phyloP scores from a whole-genome alignment of 2,797 vertebrate genomes.

The Esox masquinongy region DNA sequence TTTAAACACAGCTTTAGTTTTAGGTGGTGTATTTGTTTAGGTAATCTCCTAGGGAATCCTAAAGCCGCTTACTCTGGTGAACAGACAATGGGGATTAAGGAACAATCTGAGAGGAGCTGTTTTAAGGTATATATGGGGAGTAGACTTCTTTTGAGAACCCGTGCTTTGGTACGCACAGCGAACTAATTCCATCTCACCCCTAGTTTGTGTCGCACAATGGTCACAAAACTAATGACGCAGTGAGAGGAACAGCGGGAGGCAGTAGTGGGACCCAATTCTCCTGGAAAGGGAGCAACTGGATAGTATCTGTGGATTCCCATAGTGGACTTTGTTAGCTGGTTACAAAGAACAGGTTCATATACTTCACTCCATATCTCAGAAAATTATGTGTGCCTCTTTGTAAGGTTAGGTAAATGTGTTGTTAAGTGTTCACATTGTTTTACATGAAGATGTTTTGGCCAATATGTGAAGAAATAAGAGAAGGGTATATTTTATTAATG shows the following conservation, averaged over 20 bases:
- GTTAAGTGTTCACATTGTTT: too few relatives aligned
- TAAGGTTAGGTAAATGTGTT: background rate
- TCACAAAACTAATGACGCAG: background rate
- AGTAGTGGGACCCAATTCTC: background rate
- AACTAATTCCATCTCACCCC: slow-evolving; percentile 39
- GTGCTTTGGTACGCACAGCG: slow-evolving; percentile 28
- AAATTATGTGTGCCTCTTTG: background rate
- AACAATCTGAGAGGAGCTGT: slow-evolving; percentile 41
- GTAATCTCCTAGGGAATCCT: slow-evolving; percentile 53
- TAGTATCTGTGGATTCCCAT: background rate
- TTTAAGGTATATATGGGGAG: slow-evolving; percentile 28
- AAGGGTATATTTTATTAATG: background rate
- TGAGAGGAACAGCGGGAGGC: background rate
- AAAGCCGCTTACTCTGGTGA: slow-evolving; percentile 37
- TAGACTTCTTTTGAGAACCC: background rate
- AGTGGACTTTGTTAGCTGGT: background rate
- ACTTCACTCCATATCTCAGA: background rate
- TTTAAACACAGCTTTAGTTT: slow-evolving; percentile 53
- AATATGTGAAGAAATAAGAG: background rate
- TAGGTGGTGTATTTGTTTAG: slow-evolving; percentile 58
- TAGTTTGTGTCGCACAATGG: slow-evolving; percentile 48
- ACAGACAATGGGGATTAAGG: slow-evolving; percentile 52
- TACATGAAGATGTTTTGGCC: background rate
- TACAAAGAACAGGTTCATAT: background rate
- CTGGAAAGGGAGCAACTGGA: background rate